Evolutionary conservation across 2,797 vertebrate species (phyloP).

Genomic region (Clarias pachynema): DNA sequence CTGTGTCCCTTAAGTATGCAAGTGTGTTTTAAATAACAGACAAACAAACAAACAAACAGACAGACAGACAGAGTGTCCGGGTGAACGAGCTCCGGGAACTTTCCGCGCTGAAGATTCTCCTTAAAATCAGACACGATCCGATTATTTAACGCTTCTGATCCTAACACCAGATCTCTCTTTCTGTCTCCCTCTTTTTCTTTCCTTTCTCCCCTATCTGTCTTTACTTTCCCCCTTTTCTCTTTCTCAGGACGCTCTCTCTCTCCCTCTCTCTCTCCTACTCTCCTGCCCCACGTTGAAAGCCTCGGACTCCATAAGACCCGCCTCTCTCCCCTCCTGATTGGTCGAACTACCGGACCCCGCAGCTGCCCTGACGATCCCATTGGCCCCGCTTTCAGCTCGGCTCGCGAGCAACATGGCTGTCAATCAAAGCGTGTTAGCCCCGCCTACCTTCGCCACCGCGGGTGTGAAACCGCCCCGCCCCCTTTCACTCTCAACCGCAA

Average conservation of each 20-base stretch:
- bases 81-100: slow-evolving; percentile 11
- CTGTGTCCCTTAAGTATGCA: not conserved
- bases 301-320: slow-evolving; percentile 66
- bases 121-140: slow-evolving; percentile 61
- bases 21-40: no score
- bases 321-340: slow-evolving; percentile 63
- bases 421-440: slow-evolving; percentile 45
- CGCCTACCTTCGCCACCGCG: slow-evolving; percentile 84
- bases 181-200: slow-evolving; percentile 39
- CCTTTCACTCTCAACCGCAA: slow-evolving; percentile 45
- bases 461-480: slow-evolving; percentile 81
- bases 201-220: slow-evolving; percentile 53
- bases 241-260: slow-evolving; percentile 54
- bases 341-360: slow-evolving; percentile 55
- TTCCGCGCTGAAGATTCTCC: slow-evolving; percentile 50
- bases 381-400: slow-evolving; percentile 61
- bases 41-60: not conserved
- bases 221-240: slow-evolving; percentile 65
- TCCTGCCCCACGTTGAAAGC: slow-evolving; percentile 85
- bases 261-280: slow-evolving; percentile 51
- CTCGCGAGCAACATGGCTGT: slow-evolving; percentile 64
- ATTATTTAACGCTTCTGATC: slow-evolving; percentile 66
- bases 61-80: not conserved
- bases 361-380: slow-evolving; percentile 42
- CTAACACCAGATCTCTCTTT: slow-evolving; percentile 52